Evolutionary conservation across 1,140 invertebrate genomes (phyloP).

Genomic region (Drosophila pseudoobscura): DNA sequence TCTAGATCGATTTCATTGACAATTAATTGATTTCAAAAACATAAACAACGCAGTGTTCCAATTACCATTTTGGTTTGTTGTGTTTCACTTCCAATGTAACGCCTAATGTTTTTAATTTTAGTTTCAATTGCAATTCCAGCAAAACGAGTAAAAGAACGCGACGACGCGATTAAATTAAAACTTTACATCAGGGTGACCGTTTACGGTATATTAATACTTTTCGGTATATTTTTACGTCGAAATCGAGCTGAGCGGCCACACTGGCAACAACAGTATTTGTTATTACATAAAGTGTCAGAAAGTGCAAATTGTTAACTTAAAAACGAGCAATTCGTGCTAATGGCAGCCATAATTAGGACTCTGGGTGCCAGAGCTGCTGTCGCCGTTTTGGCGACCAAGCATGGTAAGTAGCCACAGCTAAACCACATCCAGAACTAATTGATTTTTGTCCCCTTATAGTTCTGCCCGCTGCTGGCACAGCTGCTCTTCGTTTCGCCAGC

Average conservation of each 20-base stretch:
- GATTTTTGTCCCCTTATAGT: conserved; percentile 23
- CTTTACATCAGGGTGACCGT: too few species aligned
- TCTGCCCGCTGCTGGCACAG: conserved; percentile 49
- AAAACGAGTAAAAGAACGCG: conserved; percentile 19
- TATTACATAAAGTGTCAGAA: conserved; percentile 80
- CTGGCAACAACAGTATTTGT: conserved; percentile 30
- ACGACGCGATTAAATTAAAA: conserved; percentile 5
- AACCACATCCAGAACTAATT: not conserved
- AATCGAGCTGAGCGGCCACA: too few species aligned
- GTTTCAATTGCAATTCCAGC: conserved; percentile 45
- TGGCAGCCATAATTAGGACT: conserved; percentile 78
- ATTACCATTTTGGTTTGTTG: conserved; percentile 56
- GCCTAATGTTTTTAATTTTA: not conserved
- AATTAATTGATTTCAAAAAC: not conserved
- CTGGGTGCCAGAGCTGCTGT: conserved; percentile 64
- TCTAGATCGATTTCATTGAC: conserved; percentile 34
- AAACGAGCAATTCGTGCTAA: conserved; percentile 50
- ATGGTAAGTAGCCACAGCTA: conserved; percentile 46
- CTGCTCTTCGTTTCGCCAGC: conserved; percentile 62
- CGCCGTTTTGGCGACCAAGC: conserved; percentile 56
- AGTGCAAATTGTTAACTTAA: conserved; percentile 53
- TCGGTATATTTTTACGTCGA: too few species aligned
- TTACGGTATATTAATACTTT: too few species aligned
- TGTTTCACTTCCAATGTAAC: conserved; percentile 39
- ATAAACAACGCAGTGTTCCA: conserved; percentile 24